phyloP scores from a whole-genome alignment of 2,113 vertebrate genomes.

The Chloropsis cyanopogon region DNA sequence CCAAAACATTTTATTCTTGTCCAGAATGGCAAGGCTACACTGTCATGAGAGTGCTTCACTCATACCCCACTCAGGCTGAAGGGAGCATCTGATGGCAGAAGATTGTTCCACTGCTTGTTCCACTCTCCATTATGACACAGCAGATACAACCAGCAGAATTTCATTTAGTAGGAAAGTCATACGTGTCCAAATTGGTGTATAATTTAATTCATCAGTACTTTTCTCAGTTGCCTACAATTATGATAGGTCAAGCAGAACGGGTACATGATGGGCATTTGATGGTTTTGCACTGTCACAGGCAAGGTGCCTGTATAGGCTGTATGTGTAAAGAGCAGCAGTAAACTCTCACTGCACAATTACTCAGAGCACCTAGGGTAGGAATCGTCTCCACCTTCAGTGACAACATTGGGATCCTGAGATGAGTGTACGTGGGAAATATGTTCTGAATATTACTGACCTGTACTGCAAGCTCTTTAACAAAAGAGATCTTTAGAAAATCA shows the following conservation, averaged over 20 bases:
- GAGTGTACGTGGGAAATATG: fast-evolving
- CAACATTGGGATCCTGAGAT: not conserved
- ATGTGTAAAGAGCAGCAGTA: not conserved
- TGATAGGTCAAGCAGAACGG: not conserved
- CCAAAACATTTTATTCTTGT: not conserved
- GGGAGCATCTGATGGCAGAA: not conserved
- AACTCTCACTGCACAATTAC: not conserved
- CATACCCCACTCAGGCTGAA: not conserved
- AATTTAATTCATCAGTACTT: not conserved
- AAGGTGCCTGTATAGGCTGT: not conserved
- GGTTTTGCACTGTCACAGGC: not conserved
- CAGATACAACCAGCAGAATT: not conserved
- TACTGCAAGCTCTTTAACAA: not conserved
- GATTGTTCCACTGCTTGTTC: not conserved
- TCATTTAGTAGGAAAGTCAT: not conserved
- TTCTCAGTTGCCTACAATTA: not conserved
- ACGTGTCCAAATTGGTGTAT: not conserved
- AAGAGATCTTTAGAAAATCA: not conserved
- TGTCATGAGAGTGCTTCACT: not conserved
- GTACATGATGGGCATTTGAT: not conserved
- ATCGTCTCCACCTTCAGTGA: not conserved
- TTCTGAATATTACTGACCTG: not conserved
- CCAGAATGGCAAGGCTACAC: not conserved
- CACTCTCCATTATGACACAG: not conserved
- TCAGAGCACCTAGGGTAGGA: not conserved